Conservation (phyloP, 1,140 invertebrate species). For the Elysia chlorotica region DNA sequence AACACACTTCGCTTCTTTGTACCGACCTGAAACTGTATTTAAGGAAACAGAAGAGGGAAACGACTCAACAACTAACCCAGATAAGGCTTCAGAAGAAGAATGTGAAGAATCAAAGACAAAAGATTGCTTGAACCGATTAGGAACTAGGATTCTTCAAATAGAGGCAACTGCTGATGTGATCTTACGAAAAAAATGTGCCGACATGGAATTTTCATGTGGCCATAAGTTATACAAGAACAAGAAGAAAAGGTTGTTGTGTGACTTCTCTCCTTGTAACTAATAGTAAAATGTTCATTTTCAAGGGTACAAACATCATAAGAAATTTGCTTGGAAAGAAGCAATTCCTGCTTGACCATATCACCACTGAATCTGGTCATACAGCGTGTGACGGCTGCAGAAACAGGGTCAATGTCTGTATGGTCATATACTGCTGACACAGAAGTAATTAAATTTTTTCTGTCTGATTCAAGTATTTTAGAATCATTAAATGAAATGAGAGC, state of each 20-base stretch:
- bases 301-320: not conserved
- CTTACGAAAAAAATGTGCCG: not conserved
- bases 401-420: not conserved
- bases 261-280: not conserved
- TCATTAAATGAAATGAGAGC: not conserved
- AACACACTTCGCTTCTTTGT: not conserved
- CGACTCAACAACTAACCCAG: not conserved
- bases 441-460: not conserved
- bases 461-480: not conserved
- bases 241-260: not conserved
- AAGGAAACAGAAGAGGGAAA: not conserved
- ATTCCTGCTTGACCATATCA: not conserved
- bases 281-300: not conserved
- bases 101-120: not conserved
- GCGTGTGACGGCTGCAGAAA: not conserved
- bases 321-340: not conserved
- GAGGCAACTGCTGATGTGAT: not conserved
- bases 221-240: not conserved
- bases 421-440: not conserved
- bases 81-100: not conserved
- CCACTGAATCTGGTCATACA: conserved; percentile 4
- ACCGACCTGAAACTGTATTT: not conserved
- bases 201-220: not conserved
- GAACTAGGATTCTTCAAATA: not conserved
- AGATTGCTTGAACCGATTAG: not conserved